phyloP scores from a whole-genome alignment of 2,797 vertebrate genomes.

The Chaetodon trifasciatus region DNA sequence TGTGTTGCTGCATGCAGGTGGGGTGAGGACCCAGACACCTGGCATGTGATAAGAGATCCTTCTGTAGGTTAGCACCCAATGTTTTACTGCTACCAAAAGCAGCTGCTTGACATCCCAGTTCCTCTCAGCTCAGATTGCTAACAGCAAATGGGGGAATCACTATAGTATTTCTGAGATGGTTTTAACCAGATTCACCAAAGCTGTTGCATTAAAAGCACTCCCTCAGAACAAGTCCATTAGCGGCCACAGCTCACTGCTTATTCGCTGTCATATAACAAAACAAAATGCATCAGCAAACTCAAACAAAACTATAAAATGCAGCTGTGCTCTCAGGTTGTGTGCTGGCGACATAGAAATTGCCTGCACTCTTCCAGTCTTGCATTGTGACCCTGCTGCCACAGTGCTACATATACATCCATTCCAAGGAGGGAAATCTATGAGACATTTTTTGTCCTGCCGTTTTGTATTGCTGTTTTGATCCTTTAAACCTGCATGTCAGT shows the following conservation, averaged over 20 bases:
- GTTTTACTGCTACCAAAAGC: slow-evolving; percentile 29
- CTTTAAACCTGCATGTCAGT: slow-evolving; percentile 65
- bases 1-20: slow-evolving; percentile 25
- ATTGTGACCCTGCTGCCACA: slow-evolving; percentile 7
- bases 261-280: slow-evolving; percentile 7
- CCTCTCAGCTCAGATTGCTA: slow-evolving; percentile 10
- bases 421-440: slow-evolving; percentile 37
- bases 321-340: not conserved
- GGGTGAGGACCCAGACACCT: slow-evolving; percentile 52
- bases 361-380: not conserved
- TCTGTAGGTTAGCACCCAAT: slow-evolving; percentile 39
- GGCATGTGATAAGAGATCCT: slow-evolving; percentile 50
- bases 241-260: slow-evolving; percentile 18
- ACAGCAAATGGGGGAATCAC: slow-evolving; percentile 3
- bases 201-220: slow-evolving; percentile 26
- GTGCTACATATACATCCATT: slow-evolving; percentile 12
- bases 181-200: slow-evolving; percentile 34
- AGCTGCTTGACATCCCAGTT: not conserved
- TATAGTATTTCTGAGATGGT: slow-evolving; percentile 20
- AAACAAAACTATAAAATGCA: not conserved
- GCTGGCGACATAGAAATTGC: not conserved
- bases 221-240: slow-evolving; percentile 16
- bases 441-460: slow-evolving; percentile 45
- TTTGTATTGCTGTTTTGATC: slow-evolving; percentile 62
- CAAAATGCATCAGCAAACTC: slow-evolving; percentile 1